Evolutionary conservation across 2,113 vertebrate species (phyloP).

Genomic region (Gallinago jamesoni): DNA sequence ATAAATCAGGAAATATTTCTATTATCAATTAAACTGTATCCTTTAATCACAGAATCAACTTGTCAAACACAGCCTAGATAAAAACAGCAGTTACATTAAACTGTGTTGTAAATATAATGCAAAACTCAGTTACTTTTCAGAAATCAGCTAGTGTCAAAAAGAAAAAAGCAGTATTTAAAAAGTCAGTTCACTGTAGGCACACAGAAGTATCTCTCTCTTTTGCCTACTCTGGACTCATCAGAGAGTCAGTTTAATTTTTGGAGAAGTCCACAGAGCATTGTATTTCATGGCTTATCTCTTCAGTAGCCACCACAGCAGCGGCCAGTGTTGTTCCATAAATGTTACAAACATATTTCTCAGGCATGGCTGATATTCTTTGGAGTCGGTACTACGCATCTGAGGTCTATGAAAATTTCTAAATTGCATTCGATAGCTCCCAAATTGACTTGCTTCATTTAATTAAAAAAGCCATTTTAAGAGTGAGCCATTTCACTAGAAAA

Average conservation of each 20-base stretch:
- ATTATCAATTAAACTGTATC: not conserved
- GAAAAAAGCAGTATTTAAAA: not conserved
- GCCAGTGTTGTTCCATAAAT: not conserved
- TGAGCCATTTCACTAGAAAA: not conserved
- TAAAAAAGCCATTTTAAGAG: not conserved
- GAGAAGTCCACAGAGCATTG: not conserved
- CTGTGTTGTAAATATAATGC: not conserved
- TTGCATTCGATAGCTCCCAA: not conserved
- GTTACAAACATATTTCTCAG: conserved; percentile 14
- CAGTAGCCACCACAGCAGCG: not conserved
- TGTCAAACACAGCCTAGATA: not conserved
- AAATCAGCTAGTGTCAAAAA: not conserved
- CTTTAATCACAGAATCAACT: not conserved
- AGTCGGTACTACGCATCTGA: not conserved
- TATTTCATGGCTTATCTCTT: conserved; percentile 20
- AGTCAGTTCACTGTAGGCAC: not conserved
- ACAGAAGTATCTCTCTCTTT: not conserved
- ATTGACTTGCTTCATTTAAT: not conserved
- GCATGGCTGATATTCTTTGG: not conserved
- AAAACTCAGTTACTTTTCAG: not conserved
- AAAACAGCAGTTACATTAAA: not conserved
- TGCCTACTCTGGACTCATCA: not conserved
- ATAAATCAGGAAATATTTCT: not conserved
- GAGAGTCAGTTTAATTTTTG: not conserved
- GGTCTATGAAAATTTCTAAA: not conserved